Base-by-base conservation (phyloP, 2,888 invertebrate species). In the Lamellibrachia satsuma region DNA sequence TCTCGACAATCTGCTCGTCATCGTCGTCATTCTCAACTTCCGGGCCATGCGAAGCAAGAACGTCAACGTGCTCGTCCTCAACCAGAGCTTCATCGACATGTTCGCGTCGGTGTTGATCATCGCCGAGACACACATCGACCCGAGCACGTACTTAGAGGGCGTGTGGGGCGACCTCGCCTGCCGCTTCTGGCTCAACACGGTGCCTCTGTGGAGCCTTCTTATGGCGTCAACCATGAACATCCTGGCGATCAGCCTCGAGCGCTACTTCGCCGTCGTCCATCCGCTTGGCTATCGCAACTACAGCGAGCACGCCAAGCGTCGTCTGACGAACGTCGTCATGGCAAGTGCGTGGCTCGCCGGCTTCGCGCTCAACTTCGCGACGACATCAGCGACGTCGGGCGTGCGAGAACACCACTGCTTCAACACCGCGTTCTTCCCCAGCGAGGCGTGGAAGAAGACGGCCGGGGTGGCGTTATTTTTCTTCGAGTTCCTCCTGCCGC, bases 11-110 rank as follows among this genome's bases (percentile, higher is more conserved):
- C 97, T 98, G 91, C 97, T 98, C 95, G 98, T 99, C 92, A 98
- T 99, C 94, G 97, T 98, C 93, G 98, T 98, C 93, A 98, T 99
- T 93, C 98, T 98, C 6, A 96, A 98, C 94, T 98, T 98, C 93
- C 97, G 98, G 93, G 97, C 98, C 91, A 97, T 98, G 95, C 97
- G 98, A 93, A 98, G 98, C 75, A 98, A 75, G 75, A 75, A 75
- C 22, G 15, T 75, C 75, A 75, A 75, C 75, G 75, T 75, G 75
- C 75, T 75, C 22, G 75, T 75, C 22, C 75, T 75, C 75, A 75
- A 75, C 22, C 75, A 75, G 75, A 75, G 75, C 75, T 11, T 75
- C 75, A n/a, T 75, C 75, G 75, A 75, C 22, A 75, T 75, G 75
- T n/a, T 75, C 11, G 75, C 75, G 75, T 75, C 75, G 75, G 75